Evolutionary conservation across 2,888 invertebrate species (phyloP).

Genomic region (Volucella inflata): DNA sequence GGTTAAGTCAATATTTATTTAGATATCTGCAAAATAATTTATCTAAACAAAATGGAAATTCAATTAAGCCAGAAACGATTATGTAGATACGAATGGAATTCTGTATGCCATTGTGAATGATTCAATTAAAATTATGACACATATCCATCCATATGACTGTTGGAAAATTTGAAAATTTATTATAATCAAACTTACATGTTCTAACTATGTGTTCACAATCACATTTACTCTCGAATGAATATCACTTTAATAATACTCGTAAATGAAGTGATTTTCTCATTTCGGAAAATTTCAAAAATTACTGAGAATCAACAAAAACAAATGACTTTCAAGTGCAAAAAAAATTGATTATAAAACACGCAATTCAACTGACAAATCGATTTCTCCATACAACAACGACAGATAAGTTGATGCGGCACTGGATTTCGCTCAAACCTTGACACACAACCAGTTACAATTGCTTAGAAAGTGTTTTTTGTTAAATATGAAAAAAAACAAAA

Average conservation of each 20-base stretch:
- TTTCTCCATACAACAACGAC: background rate
- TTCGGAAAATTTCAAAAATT: background rate
- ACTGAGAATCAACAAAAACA: background rate
- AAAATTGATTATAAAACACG: slow-evolving; percentile 15
- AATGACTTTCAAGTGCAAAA: slow-evolving; percentile 13
- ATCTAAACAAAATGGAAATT: background rate
- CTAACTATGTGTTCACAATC: too few species aligned
- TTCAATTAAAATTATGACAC: too few species aligned
- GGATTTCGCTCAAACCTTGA: slow-evolving; percentile 59
- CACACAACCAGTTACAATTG: slow-evolving; percentile 47
- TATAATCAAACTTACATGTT: too few species aligned
- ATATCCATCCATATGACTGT: too few species aligned
- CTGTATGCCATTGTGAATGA: background rate
- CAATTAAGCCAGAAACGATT: background rate
- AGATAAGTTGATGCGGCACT: slow-evolving; percentile 34
- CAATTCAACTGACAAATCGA: slow-evolving; percentile 34
- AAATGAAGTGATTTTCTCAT: background rate
- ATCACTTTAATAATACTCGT: too few species aligned
- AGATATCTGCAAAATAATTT: background rate
- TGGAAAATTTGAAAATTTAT: too few species aligned
- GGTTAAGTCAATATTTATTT: background rate
- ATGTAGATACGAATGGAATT: background rate
- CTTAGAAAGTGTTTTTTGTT: slow-evolving; percentile 37
- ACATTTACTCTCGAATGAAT: too few species aligned
- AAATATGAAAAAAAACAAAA: background rate